phyloP scores from a whole-genome alignment of 2,113 vertebrate genomes.

The Sphyrna mokarran region DNA sequence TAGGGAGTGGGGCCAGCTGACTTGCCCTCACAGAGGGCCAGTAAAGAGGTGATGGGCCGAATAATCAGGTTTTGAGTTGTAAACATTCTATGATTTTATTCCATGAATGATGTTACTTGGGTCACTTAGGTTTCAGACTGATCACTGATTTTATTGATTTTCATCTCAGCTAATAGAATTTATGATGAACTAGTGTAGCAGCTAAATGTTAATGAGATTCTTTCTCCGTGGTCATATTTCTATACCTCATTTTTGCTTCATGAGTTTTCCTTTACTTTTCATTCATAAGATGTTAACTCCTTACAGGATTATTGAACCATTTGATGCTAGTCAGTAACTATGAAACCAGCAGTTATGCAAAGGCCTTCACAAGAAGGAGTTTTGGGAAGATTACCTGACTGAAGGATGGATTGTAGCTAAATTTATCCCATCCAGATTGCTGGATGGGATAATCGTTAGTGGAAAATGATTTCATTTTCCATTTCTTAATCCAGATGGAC shows the following conservation, averaged over 20 bases:
- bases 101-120: neutral
- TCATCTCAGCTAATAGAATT: neutral
- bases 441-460: neutral
- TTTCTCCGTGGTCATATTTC: neutral
- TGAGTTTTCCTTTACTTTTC: neutral
- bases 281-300: neutral
- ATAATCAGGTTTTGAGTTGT: neutral
- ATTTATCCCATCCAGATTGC: neutral
- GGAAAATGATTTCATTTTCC: neutral
- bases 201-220: neutral
- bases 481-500: neutral
- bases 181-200: neutral
- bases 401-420: neutral
- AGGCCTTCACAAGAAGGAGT: neutral
- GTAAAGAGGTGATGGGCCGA: neutral
- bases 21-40: no score
- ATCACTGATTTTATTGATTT: neutral
- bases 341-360: neutral
- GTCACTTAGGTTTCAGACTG: neutral
- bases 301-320: neutral
- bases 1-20: no score
- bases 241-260: neutral
- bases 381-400: neutral
- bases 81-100: neutral
- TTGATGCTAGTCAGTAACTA: neutral